A percentile compares a stretch with the other conserved stretches of the same genome.
phyloP scores from a whole-genome alignment of 2,797 vertebrate species.

The Micrastur ruficollis region DNA sequence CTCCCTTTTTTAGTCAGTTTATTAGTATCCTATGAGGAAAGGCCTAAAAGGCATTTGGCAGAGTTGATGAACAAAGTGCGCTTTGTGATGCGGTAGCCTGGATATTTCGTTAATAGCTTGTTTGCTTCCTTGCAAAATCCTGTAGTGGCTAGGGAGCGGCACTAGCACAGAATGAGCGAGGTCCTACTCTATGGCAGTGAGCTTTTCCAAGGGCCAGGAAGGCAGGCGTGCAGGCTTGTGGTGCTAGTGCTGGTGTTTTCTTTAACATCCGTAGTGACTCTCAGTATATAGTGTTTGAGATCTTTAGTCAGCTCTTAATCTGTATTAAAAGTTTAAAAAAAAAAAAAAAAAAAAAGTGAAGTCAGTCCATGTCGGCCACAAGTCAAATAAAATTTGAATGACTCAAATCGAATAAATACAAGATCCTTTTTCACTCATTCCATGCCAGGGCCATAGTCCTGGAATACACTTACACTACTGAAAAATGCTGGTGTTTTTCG shows the following conservation, averaged over 20 bases:
- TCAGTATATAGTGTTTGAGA: conserved; percentile 73
- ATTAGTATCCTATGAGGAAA: neutral
- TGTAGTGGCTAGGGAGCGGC: conserved; percentile 11
- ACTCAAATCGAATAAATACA: neutral
- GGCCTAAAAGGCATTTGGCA: neutral
- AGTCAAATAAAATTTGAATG: conserved; percentile 47
- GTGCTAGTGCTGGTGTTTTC: conserved; percentile 67
- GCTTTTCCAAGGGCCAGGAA: conserved; percentile 9
- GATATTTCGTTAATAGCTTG: conserved; percentile 40
- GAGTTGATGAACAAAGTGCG: neutral
- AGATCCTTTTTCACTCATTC: conserved; percentile 42
- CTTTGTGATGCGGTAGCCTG: conserved; percentile 28
- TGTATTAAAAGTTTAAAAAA: neutral
- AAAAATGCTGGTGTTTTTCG: neutral
- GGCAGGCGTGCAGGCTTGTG: neutral
- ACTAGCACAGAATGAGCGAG: neutral
- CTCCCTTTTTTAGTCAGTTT: neutral
- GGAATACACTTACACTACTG: neutral
- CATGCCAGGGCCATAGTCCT: neutral
- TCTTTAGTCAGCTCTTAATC: conserved; percentile 59
- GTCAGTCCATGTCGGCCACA: conserved; percentile 20
- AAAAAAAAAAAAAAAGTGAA: neutral
- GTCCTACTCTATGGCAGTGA: neutral
- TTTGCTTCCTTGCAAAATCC: conserved; percentile 58
- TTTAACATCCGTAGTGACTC: conserved; percentile 66